These are phyloP conservation scores for Torymus aiolomorphi DNA, from an alignment of 2,888 invertebrate species.

Conservation along the genomic window DNA sequence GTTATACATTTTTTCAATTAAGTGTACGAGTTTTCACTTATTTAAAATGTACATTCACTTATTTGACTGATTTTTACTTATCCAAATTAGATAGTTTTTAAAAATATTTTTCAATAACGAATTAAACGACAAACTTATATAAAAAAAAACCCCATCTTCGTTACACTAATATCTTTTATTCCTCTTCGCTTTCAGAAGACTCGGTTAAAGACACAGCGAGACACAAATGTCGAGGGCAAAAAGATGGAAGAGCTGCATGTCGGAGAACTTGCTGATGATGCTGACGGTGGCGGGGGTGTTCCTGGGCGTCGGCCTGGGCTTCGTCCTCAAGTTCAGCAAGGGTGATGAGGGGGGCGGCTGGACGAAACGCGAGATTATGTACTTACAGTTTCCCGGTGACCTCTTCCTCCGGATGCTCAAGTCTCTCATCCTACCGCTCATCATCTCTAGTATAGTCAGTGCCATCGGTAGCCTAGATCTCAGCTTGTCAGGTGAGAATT, in stretches of 20 bases:
- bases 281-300: slow-evolving; percentile 79
- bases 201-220: neutral
- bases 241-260: slow-evolving; percentile 68
- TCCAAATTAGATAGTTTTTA: too few species aligned
- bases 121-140: too few species aligned
- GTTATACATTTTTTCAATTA: too few species aligned
- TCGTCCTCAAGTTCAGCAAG: slow-evolving; percentile 74
- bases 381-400: slow-evolving; percentile 83
- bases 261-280: slow-evolving; percentile 78
- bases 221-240: slow-evolving; percentile 64
- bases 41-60: too few species aligned
- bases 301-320: slow-evolving; percentile 78
- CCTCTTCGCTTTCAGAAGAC: neutral
- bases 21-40: too few species aligned
- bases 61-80: too few species aligned
- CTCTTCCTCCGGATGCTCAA: slow-evolving; percentile 86
- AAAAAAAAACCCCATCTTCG: too few species aligned
- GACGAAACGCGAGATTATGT: slow-evolving; percentile 81
- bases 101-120: too few species aligned
- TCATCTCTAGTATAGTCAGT: slow-evolving; percentile 82
- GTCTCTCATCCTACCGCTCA: slow-evolving; percentile 84
- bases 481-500: slow-evolving; percentile 79
- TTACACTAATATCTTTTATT: too few species aligned
- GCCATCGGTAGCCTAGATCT: slow-evolving; percentile 84
- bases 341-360: slow-evolving; percentile 68